Evolutionary conservation across 2,888 invertebrate species (phyloP), one percentile per base, ranked within the genome.

Genomic region (Orthosia incerta): DNA sequence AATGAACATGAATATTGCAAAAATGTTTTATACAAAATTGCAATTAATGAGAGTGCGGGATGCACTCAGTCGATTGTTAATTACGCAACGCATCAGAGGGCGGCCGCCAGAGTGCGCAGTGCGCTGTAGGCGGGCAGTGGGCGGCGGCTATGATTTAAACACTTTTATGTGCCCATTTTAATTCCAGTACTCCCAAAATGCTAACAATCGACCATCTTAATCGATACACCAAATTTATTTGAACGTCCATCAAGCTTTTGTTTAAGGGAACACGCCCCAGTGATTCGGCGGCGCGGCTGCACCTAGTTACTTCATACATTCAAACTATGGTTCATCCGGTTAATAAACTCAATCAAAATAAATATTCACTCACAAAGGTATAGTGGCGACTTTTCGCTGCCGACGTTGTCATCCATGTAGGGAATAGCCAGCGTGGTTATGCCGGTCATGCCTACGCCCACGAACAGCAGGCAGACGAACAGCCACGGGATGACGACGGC

Each of bases 341-440:
- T 65, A 66, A 68, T 71, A 78, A 79, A 74, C 16, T 26, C 12
- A 50, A 71, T 68, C 68, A 71, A 23, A 75, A 72, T 73, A 69
- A 73, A 82, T 82, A 77, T 72, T 76, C 53, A 96, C 97, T 97
- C 94, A 98, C 98, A 98, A 96, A 99, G 98, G 95, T 99, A 99
- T 85, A 99, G 97, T 45, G 99, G 99, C 74, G 99, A 99, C 93
- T 99, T 99, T 89, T 98, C 97, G 94, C 98, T 98, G 88, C 98
- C 98, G 75, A 99, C 99, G 93, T 99, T 99, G 93, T 99, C 99
- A 88, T 99, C 99, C 83, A 99, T 98, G 93, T 98, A 99, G 7
- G 99, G 99, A 88, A 99, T 99, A 23, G 99, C 99, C 57, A 99
- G 97, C 26, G 99, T 99, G 86, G 98, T 98, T 71, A 99, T 98